Evolutionary conservation across 30 jellyfish, hydroid and myxozoan genomes (phyloP).

Genomic region (Rhopilema esculentum): DNA sequence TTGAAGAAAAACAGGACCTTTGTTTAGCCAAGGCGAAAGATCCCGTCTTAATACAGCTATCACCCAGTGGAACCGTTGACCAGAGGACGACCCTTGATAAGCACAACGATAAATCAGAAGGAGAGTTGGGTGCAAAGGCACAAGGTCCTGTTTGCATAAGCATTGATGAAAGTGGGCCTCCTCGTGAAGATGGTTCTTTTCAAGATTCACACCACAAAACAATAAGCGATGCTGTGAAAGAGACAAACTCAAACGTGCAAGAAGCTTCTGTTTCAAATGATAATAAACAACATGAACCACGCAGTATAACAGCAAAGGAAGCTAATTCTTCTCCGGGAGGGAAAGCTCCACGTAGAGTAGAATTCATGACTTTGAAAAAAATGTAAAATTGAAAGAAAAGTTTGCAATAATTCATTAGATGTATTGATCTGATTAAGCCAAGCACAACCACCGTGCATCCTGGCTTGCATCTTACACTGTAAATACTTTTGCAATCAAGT

Average conservation of each 20-base stretch:
- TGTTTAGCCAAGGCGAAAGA: too few relatives aligned
- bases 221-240: background rate
- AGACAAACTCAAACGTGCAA: background rate
- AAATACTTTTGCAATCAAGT: background rate
- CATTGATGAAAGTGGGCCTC: background rate
- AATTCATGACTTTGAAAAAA: conserved; percentile 14
- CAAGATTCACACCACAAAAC: background rate
- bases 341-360: conserved; percentile 43
- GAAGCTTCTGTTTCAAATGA: background rate
- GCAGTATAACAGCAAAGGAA: background rate
- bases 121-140: background rate
- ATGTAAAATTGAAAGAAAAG: background rate
- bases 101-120: too few relatives aligned
- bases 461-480: background rate
- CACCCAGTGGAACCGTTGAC: too few relatives aligned
- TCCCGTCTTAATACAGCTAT: too few relatives aligned
- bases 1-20: too few relatives aligned
- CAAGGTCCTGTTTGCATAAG: background rate
- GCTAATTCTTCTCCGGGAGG: conserved; percentile 17
- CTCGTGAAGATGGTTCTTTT: too few relatives aligned
- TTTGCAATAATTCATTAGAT: background rate
- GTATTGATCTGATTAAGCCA: background rate
- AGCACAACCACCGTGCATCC: too few relatives aligned
- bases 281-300: too few relatives aligned
- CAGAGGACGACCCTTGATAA: too few relatives aligned